Base-by-base conservation (phyloP, 2,113 vertebrate genomes). In the Poecilia latipinna region DNA sequence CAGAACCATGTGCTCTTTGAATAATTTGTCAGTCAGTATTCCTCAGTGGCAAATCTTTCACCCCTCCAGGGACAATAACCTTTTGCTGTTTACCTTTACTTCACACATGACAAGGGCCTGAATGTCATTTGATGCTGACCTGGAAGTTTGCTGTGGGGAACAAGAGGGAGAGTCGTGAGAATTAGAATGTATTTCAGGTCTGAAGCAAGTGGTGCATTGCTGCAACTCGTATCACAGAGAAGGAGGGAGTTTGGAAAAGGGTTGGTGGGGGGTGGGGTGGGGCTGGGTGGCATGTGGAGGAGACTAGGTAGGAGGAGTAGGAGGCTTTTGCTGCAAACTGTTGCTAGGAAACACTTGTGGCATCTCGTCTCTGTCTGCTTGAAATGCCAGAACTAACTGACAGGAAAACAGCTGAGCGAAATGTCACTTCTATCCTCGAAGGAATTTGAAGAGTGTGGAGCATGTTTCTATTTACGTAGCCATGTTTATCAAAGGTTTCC, bases 281-380 rank as follows among this genome's bases (percentile, higher is more conserved):
- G 39, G 2, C 11, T 37, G 35, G 19, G 6, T 19, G 13, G 26
- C 8, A 42, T 48, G 70, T 29, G 4, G 74, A 77, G 31, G 62
- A 32, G 61, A 69, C 78, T 8, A 28, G 65, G 70, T 39, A 69
- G 62, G 70, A 65, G 84, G 61, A 77, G 65, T 78, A 68, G 67
- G 72, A 63, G 80, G 44, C 28, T 84, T 78, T 85, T 83, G 83
- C 89, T 80, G 88, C 44, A 12, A 87, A 88, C 93, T 93, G 94
- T 95, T 94, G 94, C 94, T 95, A 95, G 93, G 93, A 94, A 91
- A 94, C 94, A 95, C 93, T 94, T 94, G 93, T 95, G 88, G 93
- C 93, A 91, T 95, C 86, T 82, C 71, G 12, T 73, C 86, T 83
- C 61, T 44, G 3, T 80, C 84, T 89, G 61, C 66, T 84, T 88